Evolutionary conservation across 2,113 vertebrate genomes (phyloP), one percentile per base, ranked within the genome.

Genomic region (Leptocoma aspasia): DNA sequence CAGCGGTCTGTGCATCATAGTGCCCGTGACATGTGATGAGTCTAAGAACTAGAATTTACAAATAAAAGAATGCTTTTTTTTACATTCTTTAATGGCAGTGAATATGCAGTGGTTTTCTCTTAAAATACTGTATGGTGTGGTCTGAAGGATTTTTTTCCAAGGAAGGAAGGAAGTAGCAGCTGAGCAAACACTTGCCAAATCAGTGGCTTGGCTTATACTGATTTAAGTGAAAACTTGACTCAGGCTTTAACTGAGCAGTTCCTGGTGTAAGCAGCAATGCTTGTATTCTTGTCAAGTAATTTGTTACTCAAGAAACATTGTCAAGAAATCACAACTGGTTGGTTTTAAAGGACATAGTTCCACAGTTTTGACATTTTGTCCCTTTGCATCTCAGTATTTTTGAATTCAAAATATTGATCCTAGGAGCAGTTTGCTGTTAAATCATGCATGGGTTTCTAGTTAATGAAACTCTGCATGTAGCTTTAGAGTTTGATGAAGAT

Each of bases 151-250:
- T 71, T 93, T 91, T 92, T 95, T 80, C 91, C 75, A 77, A 91
- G 93, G 59, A 89, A 86, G 85, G 70, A 96, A 94, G 80, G 80
- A 90, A 82, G 54, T 82, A 89, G 78, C 87, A 95, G 94, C 90
- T 96, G 87, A 86, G 86, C 39, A 73, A 77, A 88, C 45, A 31
- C 63, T 89, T 94, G 78, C 90, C 82, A 87, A 30, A 92, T 82
- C 91, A 80, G 79, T 93, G 84, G 82, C 77, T 94, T 89, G 86
- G 81, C 45, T 84, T 87, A n/a, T 6, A 57, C 31, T 50, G 78
- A 85, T 52, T 80, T 65, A 35, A 90, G 71, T 64, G 37, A 87
- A 83, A 72, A 75, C 22, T 77, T 78, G 56, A 83, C 56, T 91
- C 56, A 47, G 18, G 66, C 76, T 81, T 70, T 14, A 78, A 80